A percentile compares a stretch with the other conserved stretches of the same genome.
phyloP scores from a whole-genome alignment of 2,797 vertebrate species.

The Eospalax fontanierii region DNA sequence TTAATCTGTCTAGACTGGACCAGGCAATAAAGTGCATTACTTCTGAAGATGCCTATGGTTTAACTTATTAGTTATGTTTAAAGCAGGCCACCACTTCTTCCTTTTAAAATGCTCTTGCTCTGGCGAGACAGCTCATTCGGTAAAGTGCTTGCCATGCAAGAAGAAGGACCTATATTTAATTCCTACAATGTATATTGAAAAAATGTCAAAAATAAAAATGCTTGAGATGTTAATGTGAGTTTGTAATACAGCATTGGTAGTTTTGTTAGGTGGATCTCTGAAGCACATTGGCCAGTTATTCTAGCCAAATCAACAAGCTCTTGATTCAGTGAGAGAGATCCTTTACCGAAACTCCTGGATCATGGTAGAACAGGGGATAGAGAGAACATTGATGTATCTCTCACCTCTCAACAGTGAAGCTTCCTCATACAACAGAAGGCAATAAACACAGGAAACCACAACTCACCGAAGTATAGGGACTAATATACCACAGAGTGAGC shows the following conservation, averaged over 20 bases:
- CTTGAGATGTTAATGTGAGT: background rate
- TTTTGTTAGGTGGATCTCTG: background rate
- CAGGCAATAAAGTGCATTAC: fast-evolving
- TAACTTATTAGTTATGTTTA: background rate
- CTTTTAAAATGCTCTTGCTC: background rate
- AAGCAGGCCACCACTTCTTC: background rate
- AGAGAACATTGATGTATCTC: too few species aligned
- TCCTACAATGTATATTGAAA: fast-evolving
- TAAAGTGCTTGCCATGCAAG: background rate
- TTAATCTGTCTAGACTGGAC: background rate
- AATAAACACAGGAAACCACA: too few species aligned
- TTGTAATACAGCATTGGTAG: background rate
- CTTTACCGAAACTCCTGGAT: too few species aligned
- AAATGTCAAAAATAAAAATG: too few species aligned
- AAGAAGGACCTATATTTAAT: background rate
- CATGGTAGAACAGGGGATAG: too few species aligned
- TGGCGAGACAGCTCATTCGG: background rate
- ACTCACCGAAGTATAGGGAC: too few species aligned
- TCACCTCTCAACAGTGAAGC: too few species aligned
- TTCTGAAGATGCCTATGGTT: background rate
- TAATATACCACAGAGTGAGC: too few species aligned
- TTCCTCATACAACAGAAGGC: too few species aligned
- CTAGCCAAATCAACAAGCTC: background rate
- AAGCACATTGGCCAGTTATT: background rate
- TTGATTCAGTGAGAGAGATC: background rate